Evolutionary conservation across 2,113 vertebrate species (phyloP).

Genomic region (Tympanuchus pallidicinctus): DNA sequence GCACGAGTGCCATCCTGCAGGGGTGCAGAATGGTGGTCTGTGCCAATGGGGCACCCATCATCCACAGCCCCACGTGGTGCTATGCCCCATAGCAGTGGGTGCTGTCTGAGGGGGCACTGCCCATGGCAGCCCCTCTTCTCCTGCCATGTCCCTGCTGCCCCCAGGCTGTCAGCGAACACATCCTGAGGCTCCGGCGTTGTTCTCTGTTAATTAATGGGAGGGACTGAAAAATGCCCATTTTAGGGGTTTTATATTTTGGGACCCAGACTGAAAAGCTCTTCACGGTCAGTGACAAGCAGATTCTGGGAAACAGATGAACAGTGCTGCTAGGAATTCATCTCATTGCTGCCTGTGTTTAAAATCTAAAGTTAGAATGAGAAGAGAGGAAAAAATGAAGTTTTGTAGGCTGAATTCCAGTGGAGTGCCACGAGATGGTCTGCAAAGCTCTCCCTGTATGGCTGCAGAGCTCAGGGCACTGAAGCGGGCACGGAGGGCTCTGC

Average conservation of each 20-base stretch:
- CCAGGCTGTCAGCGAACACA: not conserved
- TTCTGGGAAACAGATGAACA: conserved; percentile 70
- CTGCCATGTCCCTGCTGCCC: not conserved
- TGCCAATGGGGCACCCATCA: not conserved
- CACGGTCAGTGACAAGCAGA: conserved; percentile 46
- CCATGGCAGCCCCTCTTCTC: too few relatives aligned
- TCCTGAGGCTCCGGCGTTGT: not conserved
- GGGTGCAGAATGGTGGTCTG: not conserved
- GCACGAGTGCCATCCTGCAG: fast-evolving
- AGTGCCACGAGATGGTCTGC: not conserved
- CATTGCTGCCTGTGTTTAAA: conserved; percentile 63
- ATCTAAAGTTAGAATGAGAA: conserved; percentile 49
- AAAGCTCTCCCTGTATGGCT: conserved; percentile 57
- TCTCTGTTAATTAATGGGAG: not conserved
- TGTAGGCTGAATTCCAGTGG: conserved; percentile 45
- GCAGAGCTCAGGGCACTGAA: not conserved
- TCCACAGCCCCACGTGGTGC: too few relatives aligned
- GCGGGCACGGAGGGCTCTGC: not conserved
- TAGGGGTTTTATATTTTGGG: conserved; percentile 60
- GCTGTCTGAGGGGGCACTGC: not conserved
- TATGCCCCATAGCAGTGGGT: too few relatives aligned
- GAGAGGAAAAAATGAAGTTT: not conserved
- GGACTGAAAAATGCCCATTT: conserved; percentile 66
- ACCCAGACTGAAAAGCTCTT: conserved; percentile 32
- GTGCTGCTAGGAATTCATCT: conserved; percentile 59